Base-by-base conservation (phyloP, 2,113 vertebrate genomes). In the Esox niger region DNA sequence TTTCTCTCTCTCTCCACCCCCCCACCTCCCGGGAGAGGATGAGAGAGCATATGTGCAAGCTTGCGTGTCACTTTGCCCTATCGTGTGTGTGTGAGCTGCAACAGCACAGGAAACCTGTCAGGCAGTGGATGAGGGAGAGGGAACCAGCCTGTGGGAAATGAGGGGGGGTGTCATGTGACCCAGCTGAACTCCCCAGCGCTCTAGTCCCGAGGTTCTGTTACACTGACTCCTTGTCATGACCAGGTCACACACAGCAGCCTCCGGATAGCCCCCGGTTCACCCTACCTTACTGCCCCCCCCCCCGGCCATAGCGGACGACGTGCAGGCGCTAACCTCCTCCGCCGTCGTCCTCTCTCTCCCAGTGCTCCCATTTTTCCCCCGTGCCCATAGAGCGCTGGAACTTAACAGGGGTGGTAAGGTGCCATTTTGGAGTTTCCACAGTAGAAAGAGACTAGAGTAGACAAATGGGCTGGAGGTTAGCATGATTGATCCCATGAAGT, bases 401-500 rank as follows among this genome's bases (percentile, higher is more conserved):
- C 15, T 43, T 4, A 43, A 43, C 17, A 43, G 13, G n/a, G 38
- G 15, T n/a, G 17, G 17, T 43, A 43, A 17, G 11, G 38, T 43
- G 5, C 15, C 38, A 38, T 38, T 38, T 43, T 3, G 13, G 38
- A 38, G 9, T n/a, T 11, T 9, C 9, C 35, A 1, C 4, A 13
- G 35, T 49, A 62, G 54, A 32, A 65, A 38, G 13, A 66, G 64
- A 26, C 27, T 17, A 70, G 62, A 71, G 84, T 84, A 83, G 83
- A 77, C 85, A 84, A 88, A 89, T 87, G 85, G 35, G 81, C 82
- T 82, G 78, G 79, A 77, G 81, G 78, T 59, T 73, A 80, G 78
- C 83, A 76, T 79, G 86, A 85, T 86, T 87, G 86, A 86, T 87
- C 87, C 82, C 82, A 81, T 87, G 81, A 87, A 87, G 86, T 83